These are phyloP conservation scores for Acanthacorydalis orientalis DNA, from an alignment of 2,888 invertebrate species.

Conservation along the genomic window DNA sequence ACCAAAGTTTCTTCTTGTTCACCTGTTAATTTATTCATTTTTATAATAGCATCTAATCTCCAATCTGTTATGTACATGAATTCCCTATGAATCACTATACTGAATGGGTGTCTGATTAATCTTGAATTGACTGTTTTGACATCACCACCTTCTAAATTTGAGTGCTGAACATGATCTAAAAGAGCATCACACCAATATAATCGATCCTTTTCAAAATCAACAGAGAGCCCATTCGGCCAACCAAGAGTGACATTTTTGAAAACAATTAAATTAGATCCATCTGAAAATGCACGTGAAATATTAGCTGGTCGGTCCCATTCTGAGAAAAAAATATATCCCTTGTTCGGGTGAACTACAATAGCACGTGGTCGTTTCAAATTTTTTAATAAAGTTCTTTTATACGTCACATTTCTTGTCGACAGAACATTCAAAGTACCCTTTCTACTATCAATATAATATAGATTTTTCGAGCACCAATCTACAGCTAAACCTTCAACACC, in stretches of 20 bases:
- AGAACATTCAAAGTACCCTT: slow-evolving; percentile 89
- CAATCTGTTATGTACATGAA: slow-evolving; percentile 97
- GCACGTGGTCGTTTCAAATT: slow-evolving; percentile 86
- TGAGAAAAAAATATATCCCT: slow-evolving; percentile 85
- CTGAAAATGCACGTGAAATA: slow-evolving; percentile 81
- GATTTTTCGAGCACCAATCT: slow-evolving; percentile 89
- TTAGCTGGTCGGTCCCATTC: slow-evolving; percentile 96
- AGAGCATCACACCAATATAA: slow-evolving; percentile 97
- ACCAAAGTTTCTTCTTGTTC: slow-evolving; percentile 75
- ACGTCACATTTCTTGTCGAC: slow-evolving; percentile 70
- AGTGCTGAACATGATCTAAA: slow-evolving; percentile 89
- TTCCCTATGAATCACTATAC: slow-evolving; percentile 74
- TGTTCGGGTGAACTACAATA: slow-evolving; percentile 92
- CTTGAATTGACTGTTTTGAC: slow-evolving; percentile 77
- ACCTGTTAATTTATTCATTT: slow-evolving; percentile 76
- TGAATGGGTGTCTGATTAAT: slow-evolving; percentile 78
- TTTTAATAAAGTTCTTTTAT: slow-evolving; percentile 66
- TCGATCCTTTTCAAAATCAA: slow-evolving; percentile 75
- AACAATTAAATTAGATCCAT: slow-evolving; percentile 72
- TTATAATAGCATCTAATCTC: slow-evolving; percentile 85
- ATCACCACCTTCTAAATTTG: slow-evolving; percentile 78
- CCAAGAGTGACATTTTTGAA: slow-evolving; percentile 84
- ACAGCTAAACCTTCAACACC: slow-evolving; percentile 92
- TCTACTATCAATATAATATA: slow-evolving; percentile 89
- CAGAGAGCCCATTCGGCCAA: slow-evolving; percentile 94